phyloP scores from a whole-genome alignment of 2,888 invertebrate species.

The Seladonia tumulorum region DNA sequence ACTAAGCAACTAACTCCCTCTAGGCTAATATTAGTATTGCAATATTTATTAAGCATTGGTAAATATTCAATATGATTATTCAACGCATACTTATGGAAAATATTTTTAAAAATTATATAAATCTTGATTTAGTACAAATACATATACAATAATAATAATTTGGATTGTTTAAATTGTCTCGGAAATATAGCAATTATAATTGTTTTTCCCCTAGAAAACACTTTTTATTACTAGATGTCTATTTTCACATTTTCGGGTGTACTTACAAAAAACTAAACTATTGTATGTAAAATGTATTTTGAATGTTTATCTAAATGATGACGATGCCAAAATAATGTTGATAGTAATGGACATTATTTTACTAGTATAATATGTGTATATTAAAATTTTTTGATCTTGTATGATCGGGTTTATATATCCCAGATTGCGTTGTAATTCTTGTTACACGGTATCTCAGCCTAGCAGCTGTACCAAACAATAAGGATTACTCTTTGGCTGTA shows the following conservation, averaged over 20 bases:
- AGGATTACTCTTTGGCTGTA: too few relatives aligned
- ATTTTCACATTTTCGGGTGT: neutral
- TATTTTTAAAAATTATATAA: neutral
- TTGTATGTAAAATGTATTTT: neutral
- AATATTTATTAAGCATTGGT: conserved; percentile 14
- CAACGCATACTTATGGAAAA: neutral
- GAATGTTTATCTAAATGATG: neutral
- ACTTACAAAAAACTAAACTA: neutral
- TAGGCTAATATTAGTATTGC: conserved; percentile 35
- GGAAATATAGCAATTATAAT: neutral
- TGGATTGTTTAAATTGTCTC: neutral
- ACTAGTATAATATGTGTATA: neutral
- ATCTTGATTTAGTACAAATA: neutral
- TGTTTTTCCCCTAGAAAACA: neutral
- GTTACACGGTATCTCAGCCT: too few relatives aligned
- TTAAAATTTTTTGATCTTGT: neutral
- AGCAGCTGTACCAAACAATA: too few relatives aligned
- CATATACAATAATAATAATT: neutral
- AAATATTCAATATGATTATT: conserved; percentile 6
- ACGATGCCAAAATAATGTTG: neutral
- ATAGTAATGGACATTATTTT: neutral
- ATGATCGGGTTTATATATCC: too few relatives aligned
- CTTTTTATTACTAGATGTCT: neutral
- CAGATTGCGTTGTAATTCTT: too few relatives aligned
- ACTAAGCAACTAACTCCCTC: conserved; percentile 52